phyloP scores from a whole-genome alignment of 2,797 vertebrate genomes.

The Enteromius unitaeniatus region DNA sequence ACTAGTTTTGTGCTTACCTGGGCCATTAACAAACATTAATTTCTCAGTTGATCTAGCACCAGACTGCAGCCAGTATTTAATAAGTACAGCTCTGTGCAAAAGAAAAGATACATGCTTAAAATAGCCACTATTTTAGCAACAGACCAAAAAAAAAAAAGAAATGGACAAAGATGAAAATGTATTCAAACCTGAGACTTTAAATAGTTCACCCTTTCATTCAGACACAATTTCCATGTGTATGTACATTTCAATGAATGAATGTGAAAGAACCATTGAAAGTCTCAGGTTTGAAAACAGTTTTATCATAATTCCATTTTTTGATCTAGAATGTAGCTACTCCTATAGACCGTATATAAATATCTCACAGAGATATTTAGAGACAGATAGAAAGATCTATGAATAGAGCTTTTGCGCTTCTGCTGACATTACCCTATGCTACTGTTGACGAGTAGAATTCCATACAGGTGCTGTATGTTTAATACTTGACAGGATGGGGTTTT shows the following conservation, averaged over 20 bases:
- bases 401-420: background rate
- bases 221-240: background rate
- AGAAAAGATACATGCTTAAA: background rate
- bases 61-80: background rate
- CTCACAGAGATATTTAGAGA: background rate
- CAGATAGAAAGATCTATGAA: background rate
- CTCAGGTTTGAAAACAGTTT: background rate
- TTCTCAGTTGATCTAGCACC: background rate
- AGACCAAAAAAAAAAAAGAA: background rate
- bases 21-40: slow-evolving; percentile 16
- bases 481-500: background rate
- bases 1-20: background rate
- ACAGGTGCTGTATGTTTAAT: slow-evolving; percentile 30
- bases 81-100: background rate
- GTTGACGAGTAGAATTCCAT: slow-evolving; percentile 17
- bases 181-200: background rate
- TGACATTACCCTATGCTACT: background rate
- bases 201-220: background rate
- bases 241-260: background rate
- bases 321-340: background rate
- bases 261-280: background rate
- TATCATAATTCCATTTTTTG: background rate
- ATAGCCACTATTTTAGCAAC: background rate
- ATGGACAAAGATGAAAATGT: background rate
- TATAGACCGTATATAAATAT: too few relatives aligned